Evolutionary conservation across 2,113 vertebrate genomes (phyloP).

Genomic region (Eretmochelys imbricata): DNA sequence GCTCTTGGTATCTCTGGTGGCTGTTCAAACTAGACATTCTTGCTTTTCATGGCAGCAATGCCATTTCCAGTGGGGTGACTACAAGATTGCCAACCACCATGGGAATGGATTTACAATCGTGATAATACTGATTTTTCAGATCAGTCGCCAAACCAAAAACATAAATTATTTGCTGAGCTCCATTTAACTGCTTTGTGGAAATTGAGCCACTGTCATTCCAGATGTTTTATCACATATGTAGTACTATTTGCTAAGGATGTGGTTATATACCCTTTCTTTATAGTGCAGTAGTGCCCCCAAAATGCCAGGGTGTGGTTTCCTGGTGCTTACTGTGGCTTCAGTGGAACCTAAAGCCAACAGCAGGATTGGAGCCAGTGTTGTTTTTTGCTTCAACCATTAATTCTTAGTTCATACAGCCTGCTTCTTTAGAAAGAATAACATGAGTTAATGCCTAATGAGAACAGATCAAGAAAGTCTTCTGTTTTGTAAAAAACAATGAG

Average conservation of each 20-base stretch:
- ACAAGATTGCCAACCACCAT: neutral
- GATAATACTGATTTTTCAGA: neutral
- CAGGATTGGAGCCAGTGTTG: neutral
- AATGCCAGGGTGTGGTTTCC: neutral
- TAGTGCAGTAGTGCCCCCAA: neutral
- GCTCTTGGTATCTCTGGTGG: fast-evolving
- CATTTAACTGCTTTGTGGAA: neutral
- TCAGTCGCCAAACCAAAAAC: neutral
- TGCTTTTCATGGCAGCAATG: neutral
- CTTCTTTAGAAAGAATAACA: neutral
- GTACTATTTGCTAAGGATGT: neutral
- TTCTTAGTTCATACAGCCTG: neutral
- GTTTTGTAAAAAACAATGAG: neutral
- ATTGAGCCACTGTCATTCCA: neutral
- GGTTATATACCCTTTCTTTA: neutral
- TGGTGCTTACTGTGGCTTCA: neutral
- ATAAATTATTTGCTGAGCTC: neutral
- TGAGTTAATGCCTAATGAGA: neutral
- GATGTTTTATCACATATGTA: neutral
- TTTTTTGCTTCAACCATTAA: fast-evolving
- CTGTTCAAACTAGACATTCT: neutral
- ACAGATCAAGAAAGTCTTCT: neutral
- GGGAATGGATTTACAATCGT: neutral
- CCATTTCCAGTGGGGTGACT: neutral
- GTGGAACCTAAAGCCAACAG: neutral